A percentile compares a stretch with the other conserved stretches of the same genome.
These are phyloP conservation scores for Drosophila melanosoma DNA, from an alignment of 2,888 invertebrate genomes.

Conservation along the genomic window DNA sequence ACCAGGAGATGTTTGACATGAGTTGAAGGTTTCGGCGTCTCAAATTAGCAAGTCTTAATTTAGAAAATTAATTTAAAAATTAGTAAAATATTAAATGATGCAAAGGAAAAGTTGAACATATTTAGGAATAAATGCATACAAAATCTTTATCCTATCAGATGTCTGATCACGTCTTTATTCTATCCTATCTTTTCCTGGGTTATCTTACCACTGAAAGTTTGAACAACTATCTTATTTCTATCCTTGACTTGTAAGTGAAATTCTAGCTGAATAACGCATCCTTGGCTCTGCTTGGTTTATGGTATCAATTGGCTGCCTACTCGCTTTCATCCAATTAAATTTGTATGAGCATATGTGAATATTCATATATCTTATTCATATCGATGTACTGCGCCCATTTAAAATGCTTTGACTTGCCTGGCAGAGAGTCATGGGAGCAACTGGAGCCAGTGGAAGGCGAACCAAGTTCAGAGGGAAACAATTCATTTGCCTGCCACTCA, in stretches of 20 bases:
- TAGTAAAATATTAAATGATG: neutral
- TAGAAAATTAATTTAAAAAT: neutral
- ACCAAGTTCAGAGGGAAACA: conserved; percentile 49
- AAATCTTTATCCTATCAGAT: neutral
- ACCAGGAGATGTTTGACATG: conserved; percentile 6
- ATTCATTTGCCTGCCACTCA: conserved; percentile 70
- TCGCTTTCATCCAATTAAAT: conserved; percentile 48
- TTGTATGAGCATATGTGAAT: conserved; percentile 31
- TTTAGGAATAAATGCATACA: neutral
- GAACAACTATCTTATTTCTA: neutral
- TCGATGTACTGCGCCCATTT: conserved; percentile 50
- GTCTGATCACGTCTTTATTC: neutral
- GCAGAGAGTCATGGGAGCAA: neutral
- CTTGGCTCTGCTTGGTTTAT: conserved; percentile 1
- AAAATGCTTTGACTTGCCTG: conserved; percentile 51
- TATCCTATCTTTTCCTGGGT: neutral
- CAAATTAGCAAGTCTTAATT: neutral
- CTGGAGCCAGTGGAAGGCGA: conserved; percentile 9
- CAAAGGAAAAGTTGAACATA: neutral
- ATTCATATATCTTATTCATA: conserved; percentile 62
- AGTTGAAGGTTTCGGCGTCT: conserved; percentile 1
- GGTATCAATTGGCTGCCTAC: conserved; percentile 16
- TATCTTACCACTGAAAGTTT: neutral
- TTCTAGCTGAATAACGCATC: neutral
- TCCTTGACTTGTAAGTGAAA: neutral